Evolutionary conservation across 2,797 vertebrate species (phyloP), one percentile per base, ranked within the genome.

Genomic region (Aldrovandia affinis): DNA sequence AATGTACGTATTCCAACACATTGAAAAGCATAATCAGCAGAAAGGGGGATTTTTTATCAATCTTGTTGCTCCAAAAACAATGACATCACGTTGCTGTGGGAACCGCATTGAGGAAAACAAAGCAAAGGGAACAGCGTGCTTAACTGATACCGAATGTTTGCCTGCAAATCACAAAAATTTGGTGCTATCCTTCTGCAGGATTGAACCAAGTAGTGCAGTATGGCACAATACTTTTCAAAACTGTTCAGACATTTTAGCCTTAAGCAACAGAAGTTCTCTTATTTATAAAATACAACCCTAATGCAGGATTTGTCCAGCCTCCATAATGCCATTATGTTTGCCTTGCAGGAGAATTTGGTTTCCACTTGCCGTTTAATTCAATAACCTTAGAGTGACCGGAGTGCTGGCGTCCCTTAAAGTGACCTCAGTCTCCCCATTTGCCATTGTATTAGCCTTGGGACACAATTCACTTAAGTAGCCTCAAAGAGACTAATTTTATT

Each of bases 401-500:
- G 73, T 9, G 3, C 42, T 47, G 73, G 39, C 20, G 73, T 47
- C 20, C 42, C 73, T 77, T 77, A 44, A n/a, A 44, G 73, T 47
- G 73, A 77, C 73, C 73, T 70, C 68, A 70, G 68, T 70, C 68
- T 70, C 15, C 33, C 33, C 33, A 22, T 39, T 25, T 20, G 3
- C 42, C 22, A 39, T 77, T 47, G 55, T 57, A 57, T 77, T n/a
- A 77, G 73, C 73, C 73, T 47, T 9, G 20, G 73, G 73, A 77
- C 73, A 77, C 73, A 77, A 77, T 77, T 47, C 73, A 25, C 73
- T n/a, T 77, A 77, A 77, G 73, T 77, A 77, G 22, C 73, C 73
- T 44, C 8, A 42, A 77, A 47, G 73, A 77, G 36, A 39, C 20
- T 77, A 8, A 44, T 77, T 77, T 77, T 77, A 77, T 77, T 77